A percentile compares a stretch with the other conserved stretches of the same genome.
These are phyloP conservation scores for Heliornis fulica DNA, from an alignment of 2,113 vertebrate species.

Conservation along the genomic window DNA sequence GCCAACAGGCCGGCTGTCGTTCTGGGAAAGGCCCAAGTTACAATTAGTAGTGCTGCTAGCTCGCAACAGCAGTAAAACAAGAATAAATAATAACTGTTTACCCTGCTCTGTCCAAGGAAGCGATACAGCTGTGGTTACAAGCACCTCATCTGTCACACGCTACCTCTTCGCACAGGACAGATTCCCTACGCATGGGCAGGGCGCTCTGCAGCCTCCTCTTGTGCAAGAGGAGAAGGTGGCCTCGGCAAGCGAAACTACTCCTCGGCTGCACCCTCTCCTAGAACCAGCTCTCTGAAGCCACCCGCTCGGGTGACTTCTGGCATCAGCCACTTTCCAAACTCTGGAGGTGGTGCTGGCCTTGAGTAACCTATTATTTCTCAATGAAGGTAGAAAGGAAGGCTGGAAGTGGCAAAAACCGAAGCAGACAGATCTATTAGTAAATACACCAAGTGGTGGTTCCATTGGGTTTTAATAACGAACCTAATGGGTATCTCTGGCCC, in stretches of 20 bases:
- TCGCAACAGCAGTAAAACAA: background rate
- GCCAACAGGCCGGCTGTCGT: background rate
- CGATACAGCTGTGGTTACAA: background rate
- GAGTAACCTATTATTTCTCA: background rate
- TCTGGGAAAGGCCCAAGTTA: background rate
- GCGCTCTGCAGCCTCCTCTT: background rate
- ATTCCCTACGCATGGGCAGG: background rate
- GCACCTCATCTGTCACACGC: background rate
- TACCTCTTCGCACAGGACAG: background rate
- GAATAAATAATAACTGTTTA: constrained; percentile 22
- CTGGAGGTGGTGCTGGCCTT: background rate
- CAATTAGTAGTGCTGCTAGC: background rate
- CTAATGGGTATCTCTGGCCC: background rate
- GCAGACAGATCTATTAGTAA: background rate
- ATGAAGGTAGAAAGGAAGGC: background rate
- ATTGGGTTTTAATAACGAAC: background rate
- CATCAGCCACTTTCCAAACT: background rate
- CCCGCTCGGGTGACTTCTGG: rapidly evolving
- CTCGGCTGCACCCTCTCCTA: background rate
- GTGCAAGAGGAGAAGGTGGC: background rate
- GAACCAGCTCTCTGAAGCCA: background rate
- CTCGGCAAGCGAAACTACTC: background rate
- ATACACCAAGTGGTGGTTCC: background rate
- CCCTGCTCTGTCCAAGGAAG: background rate
- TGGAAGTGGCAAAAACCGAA: background rate